These are phyloP conservation scores for Dallia pectoralis DNA, from an alignment of 2,797 vertebrate genomes.

Conservation along the genomic window DNA sequence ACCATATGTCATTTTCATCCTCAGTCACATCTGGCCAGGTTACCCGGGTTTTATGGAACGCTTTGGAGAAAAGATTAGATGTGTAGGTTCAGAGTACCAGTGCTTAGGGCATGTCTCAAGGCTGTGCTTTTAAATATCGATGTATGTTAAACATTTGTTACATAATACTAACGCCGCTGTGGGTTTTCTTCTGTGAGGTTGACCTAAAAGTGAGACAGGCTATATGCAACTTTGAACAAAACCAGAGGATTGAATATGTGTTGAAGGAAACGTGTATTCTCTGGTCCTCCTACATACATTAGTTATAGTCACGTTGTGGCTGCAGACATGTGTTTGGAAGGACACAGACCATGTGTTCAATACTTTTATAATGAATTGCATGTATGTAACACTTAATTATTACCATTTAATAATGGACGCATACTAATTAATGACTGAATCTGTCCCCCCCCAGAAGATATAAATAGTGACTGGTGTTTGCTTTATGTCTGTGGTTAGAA, in stretches of 20 bases:
- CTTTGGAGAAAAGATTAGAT: conserved; percentile 1
- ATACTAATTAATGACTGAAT: background rate
- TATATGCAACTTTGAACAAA: background rate
- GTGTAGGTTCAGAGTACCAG: background rate
- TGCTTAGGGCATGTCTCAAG: background rate
- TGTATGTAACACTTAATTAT: background rate
- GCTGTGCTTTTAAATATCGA: background rate
- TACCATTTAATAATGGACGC: background rate
- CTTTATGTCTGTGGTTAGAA: background rate
- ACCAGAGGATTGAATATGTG: background rate
- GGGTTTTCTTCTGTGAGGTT: background rate
- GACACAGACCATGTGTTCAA: background rate
- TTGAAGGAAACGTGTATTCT: background rate
- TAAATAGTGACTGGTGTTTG: background rate
- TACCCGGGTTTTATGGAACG: background rate
- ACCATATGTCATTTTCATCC: background rate
- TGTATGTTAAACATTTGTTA: background rate
- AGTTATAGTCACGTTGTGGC: background rate
- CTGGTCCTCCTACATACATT: background rate
- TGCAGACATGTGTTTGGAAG: background rate
- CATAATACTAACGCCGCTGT: background rate
- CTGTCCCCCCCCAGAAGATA: background rate
- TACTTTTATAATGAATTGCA: background rate
- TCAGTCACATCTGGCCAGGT: background rate
- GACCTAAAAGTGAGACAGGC: background rate